Conservation (phyloP, 2,113 vertebrate genomes). For the Malurus melanocephalus region DNA sequence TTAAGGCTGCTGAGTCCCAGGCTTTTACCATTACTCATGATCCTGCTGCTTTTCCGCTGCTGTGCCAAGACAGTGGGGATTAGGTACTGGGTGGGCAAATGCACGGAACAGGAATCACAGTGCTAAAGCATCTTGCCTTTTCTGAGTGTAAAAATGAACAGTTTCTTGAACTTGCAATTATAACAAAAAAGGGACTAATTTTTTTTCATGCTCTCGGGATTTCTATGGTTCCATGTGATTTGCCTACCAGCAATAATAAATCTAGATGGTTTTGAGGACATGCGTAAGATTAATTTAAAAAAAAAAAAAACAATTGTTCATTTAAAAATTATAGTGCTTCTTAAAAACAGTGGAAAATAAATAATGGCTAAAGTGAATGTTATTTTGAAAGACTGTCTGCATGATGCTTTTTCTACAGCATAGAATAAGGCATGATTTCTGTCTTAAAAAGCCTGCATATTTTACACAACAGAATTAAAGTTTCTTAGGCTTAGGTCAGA, state of each 20-base stretch:
- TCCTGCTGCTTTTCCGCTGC: slow-evolving; percentile 15
- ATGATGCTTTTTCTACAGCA: not conserved
- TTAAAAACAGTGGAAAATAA: slow-evolving; percentile 7
- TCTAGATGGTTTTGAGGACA: not conserved
- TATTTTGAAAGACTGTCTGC: not conserved
- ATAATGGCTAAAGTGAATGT: not conserved
- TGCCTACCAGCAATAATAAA: not conserved
- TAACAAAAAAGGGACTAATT: not conserved
- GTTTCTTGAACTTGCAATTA: not conserved
- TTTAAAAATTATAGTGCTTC: not conserved
- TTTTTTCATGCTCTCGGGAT: not conserved
- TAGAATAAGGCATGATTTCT: not conserved
- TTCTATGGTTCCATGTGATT: not conserved
- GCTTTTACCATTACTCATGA: slow-evolving; percentile 5
- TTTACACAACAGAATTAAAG: not conserved
- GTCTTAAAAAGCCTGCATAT: not conserved
- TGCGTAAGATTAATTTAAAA: slow-evolving; percentile 1
- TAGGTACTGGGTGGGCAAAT: not conserved
- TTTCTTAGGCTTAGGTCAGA: slow-evolving; percentile 17
- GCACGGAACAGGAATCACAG: not conserved
- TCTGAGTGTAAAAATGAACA: not conserved
- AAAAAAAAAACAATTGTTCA: not conserved
- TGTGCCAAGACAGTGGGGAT: slow-evolving; percentile 37
- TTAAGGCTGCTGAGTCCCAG: slow-evolving; percentile 38
- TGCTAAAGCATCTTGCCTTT: not conserved